A percentile compares a stretch with the other conserved stretches of the same genome.
These are phyloP conservation scores for Lepisosteus oculatus DNA, from an alignment of 2,113 vertebrate species.

Conservation along the genomic window DNA sequence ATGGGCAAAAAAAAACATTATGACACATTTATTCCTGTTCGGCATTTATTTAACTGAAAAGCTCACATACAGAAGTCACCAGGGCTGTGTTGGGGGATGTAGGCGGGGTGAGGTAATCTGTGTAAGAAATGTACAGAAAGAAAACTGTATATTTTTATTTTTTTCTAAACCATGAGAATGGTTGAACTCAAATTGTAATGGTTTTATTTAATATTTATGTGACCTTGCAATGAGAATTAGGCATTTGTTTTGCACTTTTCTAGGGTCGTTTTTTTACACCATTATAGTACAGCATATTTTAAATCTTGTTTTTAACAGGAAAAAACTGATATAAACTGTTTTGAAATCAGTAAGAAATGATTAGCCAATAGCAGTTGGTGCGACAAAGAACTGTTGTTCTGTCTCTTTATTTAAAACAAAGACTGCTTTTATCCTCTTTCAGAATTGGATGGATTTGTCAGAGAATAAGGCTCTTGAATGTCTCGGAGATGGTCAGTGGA, in stretches of 20 bases:
- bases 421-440: constrained; percentile 62
- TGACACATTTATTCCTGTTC: constrained; percentile 30
- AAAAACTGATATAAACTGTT: constrained; percentile 72
- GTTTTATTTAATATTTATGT: constrained; percentile 84
- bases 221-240: constrained; percentile 73
- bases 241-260: constrained; percentile 77
- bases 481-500: constrained; percentile 32
- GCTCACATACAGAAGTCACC: constrained; percentile 39
- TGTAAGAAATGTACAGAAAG: constrained; percentile 66
- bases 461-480: constrained; percentile 37
- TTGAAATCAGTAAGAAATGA: constrained; percentile 73
- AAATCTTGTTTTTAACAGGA: constrained; percentile 61
- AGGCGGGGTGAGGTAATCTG: constrained; percentile 43
- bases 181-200: constrained; percentile 64
- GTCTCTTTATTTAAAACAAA: constrained; percentile 71
- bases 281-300: constrained; percentile 59
- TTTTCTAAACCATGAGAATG: constrained; percentile 64
- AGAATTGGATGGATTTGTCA: constrained; percentile 55
- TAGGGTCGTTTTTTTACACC: constrained; percentile 67
- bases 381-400: constrained; percentile 71
- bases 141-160: constrained; percentile 50
- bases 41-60: constrained; percentile 32
- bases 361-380: constrained; percentile 74
- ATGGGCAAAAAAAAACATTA: constrained; percentile 34
- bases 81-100: constrained; percentile 28